phyloP scores from a whole-genome alignment of 1,140 invertebrate species.

The Mizuhopecten yessoensis region DNA sequence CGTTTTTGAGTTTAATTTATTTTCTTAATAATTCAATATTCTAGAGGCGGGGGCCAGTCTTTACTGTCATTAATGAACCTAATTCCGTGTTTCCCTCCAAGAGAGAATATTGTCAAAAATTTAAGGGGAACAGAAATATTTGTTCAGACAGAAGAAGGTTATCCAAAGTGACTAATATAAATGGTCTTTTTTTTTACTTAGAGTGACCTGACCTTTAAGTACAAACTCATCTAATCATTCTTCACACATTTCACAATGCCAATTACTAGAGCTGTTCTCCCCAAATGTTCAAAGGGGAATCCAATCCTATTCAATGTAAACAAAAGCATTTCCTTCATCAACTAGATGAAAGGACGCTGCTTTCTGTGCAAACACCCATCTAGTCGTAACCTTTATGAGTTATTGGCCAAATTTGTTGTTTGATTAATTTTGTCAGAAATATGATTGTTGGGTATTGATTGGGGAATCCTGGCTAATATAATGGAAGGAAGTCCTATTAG shows the following conservation, averaged over 20 bases:
- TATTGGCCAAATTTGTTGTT: constrained; percentile 3
- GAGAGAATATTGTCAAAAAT: too few species aligned
- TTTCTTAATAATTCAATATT: too few species aligned
- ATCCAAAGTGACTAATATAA: too few species aligned
- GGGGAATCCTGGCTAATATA: constrained; percentile 1
- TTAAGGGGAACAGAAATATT: too few species aligned
- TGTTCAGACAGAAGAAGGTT: too few species aligned
- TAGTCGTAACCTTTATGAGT: not conserved
- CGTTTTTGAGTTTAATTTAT: too few species aligned
- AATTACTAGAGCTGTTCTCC: not conserved
- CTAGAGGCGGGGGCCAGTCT: too few species aligned
- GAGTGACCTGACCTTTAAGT: too few species aligned
- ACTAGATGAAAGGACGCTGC: not conserved
- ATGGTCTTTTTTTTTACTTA: too few species aligned
- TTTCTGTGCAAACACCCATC: not conserved
- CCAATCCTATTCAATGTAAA: not conserved
- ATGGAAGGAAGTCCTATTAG: constrained; percentile 33
- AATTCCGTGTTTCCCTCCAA: too few species aligned
- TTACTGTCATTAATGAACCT: too few species aligned
- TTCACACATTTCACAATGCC: not conserved
- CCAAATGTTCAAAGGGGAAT: not conserved
- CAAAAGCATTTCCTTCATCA: not conserved
- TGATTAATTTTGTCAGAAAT: constrained; percentile 35
- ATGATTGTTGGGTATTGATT: constrained; percentile 1
- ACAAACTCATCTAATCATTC: not conserved